phyloP scores from a whole-genome alignment of 2,797 vertebrate species.

The Premnoplex brunnescens region DNA sequence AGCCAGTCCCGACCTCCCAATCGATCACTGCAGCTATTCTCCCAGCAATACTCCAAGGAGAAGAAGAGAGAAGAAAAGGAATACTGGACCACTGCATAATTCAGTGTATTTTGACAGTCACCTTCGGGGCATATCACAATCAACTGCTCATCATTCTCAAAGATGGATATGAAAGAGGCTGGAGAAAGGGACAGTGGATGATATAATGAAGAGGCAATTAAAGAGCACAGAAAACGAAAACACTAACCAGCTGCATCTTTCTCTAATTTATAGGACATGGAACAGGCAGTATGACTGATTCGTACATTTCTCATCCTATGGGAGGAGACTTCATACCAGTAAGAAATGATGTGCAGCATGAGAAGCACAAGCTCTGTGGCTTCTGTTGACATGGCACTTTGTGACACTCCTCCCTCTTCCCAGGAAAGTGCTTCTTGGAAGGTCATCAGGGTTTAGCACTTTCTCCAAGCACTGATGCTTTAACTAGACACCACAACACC shows the following conservation, averaged over 20 bases:
- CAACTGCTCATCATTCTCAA: conserved; percentile 44
- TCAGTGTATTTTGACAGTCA: conserved; percentile 47
- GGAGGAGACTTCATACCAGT: fast-evolving
- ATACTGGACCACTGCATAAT: conserved; percentile 37
- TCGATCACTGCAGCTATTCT: background rate
- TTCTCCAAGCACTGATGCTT: background rate
- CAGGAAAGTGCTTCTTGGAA: background rate
- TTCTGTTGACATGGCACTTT: background rate
- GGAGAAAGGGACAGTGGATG: conserved; percentile 21
- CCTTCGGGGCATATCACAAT: conserved; percentile 36
- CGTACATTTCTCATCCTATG: background rate
- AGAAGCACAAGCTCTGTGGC: background rate
- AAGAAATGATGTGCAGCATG: background rate
- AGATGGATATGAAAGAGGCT: conserved; percentile 40
- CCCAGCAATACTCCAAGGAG: background rate
- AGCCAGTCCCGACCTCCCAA: background rate
- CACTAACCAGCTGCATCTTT: conserved; percentile 42
- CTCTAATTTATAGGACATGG: background rate
- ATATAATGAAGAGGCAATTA: conserved; percentile 51
- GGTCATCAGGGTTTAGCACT: background rate
- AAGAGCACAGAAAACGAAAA: conserved; percentile 7
- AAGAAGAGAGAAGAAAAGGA: conserved; percentile 15
- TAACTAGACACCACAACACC: background rate
- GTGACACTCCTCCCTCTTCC: background rate
- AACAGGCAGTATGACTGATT: conserved; percentile 2